Percentiles rank a stretch among this genome's conserved stretches.
phyloP scores from a whole-genome alignment of 2,797 vertebrate genomes.

The Phataginus tetradactyla region DNA sequence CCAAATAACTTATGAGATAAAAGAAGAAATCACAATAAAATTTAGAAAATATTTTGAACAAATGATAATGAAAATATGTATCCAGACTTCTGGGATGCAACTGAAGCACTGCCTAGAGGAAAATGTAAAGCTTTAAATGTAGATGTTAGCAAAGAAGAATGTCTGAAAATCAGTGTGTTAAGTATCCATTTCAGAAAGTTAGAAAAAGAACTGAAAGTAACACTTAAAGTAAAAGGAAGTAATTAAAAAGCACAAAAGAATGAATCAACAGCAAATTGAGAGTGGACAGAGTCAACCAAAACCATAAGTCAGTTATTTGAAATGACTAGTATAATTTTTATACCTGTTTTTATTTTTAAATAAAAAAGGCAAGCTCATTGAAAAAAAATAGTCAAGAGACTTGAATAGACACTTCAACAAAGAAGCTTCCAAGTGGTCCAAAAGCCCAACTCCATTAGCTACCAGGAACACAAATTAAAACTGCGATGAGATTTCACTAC shows the following conservation, averaged over 20 bases:
- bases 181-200: not conserved
- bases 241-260: not conserved
- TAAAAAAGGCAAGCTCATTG: not conserved
- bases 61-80: not conserved
- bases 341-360: not conserved
- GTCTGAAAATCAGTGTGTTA: not conserved
- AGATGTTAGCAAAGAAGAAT: not conserved
- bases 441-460: not conserved
- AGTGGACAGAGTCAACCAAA: not conserved
- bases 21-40: not conserved
- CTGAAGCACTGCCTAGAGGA: not conserved
- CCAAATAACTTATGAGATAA: not conserved
- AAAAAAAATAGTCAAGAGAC: not conserved
- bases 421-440: not conserved
- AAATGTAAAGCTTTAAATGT: not conserved
- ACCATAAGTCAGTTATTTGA: not conserved
- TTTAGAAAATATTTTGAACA: not conserved
- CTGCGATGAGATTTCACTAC: not conserved
- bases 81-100: not conserved
- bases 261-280: not conserved
- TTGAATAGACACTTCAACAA: not conserved
- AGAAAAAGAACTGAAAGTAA: not conserved
- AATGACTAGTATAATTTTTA: not conserved
- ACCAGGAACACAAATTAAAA: slow-evolving; percentile 24
- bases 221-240: not conserved